These are phyloP conservation scores for Papilio polyxenes DNA, from an alignment of 1,140 invertebrate species.

Conservation along the genomic window DNA sequence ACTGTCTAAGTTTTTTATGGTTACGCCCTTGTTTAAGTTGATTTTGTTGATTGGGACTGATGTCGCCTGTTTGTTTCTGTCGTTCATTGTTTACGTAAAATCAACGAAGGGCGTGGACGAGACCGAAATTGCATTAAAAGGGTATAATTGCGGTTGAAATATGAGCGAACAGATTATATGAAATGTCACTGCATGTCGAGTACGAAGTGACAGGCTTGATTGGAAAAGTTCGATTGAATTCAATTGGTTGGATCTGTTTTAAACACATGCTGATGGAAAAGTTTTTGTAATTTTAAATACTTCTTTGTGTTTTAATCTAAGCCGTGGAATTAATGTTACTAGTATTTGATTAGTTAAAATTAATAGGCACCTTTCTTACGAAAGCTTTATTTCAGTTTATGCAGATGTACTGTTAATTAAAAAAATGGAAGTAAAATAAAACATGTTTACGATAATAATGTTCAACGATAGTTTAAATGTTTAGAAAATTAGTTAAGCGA, in stretches of 20 bases:
- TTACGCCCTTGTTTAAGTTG: no score
- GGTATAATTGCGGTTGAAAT: constrained; percentile 20
- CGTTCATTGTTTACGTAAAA: not conserved
- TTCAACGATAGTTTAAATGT: not conserved
- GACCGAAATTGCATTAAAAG: constrained; percentile 12
- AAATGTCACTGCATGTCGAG: not conserved
- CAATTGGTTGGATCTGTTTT: not conserved
- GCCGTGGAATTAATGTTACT: no score
- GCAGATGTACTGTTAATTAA: not conserved
- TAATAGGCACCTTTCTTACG: no score
- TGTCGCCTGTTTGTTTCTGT: no score
- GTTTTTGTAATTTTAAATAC: no score
- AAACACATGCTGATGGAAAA: not conserved
- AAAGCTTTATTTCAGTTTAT: no score
- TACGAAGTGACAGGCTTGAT: not conserved
- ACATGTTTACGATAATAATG: not conserved
- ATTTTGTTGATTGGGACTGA: no score
- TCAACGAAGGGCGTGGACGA: not conserved
- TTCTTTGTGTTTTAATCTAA: no score
- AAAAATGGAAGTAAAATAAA: not conserved
- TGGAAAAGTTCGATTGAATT: constrained; percentile 24
- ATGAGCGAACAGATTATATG: not conserved
- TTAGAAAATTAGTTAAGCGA: not conserved
- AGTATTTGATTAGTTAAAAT: no score
- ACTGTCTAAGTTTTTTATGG: no score